Evolutionary conservation across 2,113 vertebrate genomes (phyloP).

Genomic region (Ctenomys sociabilis): DNA sequence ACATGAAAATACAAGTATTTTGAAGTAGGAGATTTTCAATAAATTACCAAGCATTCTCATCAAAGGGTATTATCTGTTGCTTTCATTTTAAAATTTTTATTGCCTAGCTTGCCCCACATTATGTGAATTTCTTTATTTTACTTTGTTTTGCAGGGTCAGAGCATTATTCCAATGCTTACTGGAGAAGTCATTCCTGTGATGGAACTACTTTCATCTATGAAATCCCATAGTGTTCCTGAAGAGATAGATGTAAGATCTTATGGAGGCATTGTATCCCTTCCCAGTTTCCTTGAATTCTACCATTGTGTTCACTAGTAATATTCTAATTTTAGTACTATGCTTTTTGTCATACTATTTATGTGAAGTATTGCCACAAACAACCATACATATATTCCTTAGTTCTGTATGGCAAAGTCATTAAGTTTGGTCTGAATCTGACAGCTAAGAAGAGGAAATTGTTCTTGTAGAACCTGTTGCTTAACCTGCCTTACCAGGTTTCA

Average conservation of each 20-base stretch:
- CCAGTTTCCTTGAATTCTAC: neutral
- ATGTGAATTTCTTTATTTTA: conserved; percentile 51
- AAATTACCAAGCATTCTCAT: neutral
- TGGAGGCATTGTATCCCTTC: neutral
- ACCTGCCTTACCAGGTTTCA: conserved; percentile 36
- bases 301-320: neutral
- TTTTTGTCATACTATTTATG: conserved; percentile 31
- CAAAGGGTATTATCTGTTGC: neutral
- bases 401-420: conserved; percentile 26
- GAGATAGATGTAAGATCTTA: conserved; percentile 93
- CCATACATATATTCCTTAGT: conserved; percentile 4
- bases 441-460: conserved; percentile 27
- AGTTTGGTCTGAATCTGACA: conserved; percentile 12
- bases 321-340: conserved; percentile 1
- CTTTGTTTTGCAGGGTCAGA: conserved; percentile 91
- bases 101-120: neutral
- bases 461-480: conserved; percentile 44
- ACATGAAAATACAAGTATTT: neutral
- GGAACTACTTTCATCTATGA: conserved; percentile 98
- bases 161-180: conserved; percentile 95
- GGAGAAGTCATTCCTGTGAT: conserved; percentile 97
- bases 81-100: conserved; percentile 2
- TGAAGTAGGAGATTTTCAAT: conserved; percentile 9
- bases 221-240: conserved; percentile 94
- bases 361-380: neutral